Percentiles rank a stretch among this genome's conserved stretches.
These are phyloP conservation scores for Metellina segmentata DNA, from an alignment of 2,888 invertebrate species.

Conservation along the genomic window DNA sequence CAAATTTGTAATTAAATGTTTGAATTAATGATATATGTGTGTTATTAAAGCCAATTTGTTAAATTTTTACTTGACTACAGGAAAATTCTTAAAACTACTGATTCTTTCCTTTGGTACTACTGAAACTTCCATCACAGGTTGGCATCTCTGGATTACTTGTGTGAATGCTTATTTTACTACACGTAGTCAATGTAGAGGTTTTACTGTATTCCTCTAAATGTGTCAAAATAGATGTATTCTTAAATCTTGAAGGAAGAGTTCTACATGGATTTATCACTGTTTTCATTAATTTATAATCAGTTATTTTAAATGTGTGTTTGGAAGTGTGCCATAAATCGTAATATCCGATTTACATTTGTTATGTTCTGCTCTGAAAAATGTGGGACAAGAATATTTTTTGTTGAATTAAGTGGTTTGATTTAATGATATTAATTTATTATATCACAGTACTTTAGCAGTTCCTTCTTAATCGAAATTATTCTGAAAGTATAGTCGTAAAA, in stretches of 20 bases:
- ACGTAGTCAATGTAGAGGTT: not conserved
- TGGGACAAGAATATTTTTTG: not conserved
- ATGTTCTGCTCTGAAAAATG: not conserved
- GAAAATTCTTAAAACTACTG: too few species aligned
- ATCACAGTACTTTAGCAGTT: not conserved
- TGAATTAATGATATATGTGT: too few species aligned
- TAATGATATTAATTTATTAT: not conserved
- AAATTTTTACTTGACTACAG: too few species aligned
- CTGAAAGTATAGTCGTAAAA: too few species aligned
- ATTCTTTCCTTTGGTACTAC: too few species aligned
- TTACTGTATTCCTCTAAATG: not conserved
- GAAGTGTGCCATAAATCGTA: too few species aligned
- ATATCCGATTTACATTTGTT: not conserved
- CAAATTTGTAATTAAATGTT: too few species aligned
- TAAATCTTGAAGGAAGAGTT: conserved; percentile 52
- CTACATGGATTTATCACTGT: conserved; percentile 43
- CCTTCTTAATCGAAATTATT: not conserved
- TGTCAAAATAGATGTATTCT: conserved; percentile 18
- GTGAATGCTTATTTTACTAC: too few species aligned
- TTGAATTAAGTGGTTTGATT: not conserved
- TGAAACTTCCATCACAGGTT: too few species aligned
- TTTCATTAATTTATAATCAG: not conserved
- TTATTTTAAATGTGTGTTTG: too few species aligned
- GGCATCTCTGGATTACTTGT: too few species aligned
- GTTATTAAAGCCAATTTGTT: too few species aligned